Percentiles rank a stretch among this genome's conserved stretches.
Evolutionary conservation across 2,113 vertebrate species (phyloP).

Genomic region (Myotis yumanensis): DNA sequence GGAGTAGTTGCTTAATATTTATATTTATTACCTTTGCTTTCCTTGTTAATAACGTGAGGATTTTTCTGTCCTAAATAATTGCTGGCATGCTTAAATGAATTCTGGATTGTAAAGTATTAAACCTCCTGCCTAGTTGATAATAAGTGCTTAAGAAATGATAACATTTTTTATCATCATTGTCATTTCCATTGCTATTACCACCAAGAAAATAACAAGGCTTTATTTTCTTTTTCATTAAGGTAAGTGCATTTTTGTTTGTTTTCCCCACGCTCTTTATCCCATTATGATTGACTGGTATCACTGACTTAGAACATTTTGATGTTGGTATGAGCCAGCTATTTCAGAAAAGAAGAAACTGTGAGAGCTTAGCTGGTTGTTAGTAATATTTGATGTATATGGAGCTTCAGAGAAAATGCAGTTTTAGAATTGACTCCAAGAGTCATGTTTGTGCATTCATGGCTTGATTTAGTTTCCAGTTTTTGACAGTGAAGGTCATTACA

Average conservation of each 20-base stretch:
- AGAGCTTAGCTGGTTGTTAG: neutral
- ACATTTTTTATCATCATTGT: constrained; percentile 45
- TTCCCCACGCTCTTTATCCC: neutral
- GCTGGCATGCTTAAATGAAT: neutral
- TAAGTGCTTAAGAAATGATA: constrained; percentile 11
- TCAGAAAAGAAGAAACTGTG: neutral
- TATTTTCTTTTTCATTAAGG: neutral
- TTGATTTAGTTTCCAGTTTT: constrained; percentile 6
- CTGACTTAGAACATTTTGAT: neutral
- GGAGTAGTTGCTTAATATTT: neutral
- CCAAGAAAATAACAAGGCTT: neutral
- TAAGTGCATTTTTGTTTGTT: constrained; percentile 20
- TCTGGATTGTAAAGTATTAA: neutral
- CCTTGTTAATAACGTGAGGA: constrained; percentile 5
- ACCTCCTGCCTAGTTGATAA: constrained; percentile 7
- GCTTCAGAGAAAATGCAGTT: neutral
- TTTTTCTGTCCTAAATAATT: constrained; percentile 6
- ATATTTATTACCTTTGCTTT: neutral
- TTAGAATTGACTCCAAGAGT: neutral
- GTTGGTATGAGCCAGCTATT: neutral
- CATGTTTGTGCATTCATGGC: neutral
- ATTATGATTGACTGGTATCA: neutral
- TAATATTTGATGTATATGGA: neutral
- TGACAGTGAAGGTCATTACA: neutral
- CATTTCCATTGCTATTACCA: constrained; percentile 22